These are phyloP conservation scores for Rhopalosiphum padi DNA, from an alignment of 1,140 invertebrate genomes.

Conservation along the genomic window DNA sequence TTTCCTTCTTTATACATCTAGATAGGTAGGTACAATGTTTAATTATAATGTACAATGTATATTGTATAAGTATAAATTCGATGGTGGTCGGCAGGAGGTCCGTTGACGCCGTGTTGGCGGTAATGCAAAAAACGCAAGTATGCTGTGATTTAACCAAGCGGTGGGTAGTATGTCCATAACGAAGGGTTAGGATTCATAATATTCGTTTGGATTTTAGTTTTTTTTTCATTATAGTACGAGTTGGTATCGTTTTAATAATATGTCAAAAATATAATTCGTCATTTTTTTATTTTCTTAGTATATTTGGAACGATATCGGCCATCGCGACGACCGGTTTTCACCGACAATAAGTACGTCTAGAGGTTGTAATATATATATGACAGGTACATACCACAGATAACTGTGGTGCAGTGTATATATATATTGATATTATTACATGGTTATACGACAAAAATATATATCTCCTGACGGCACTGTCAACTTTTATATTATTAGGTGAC, in stretches of 20 bases:
- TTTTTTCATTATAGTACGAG: not conserved
- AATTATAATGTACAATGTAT: not conserved
- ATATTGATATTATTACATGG: not conserved
- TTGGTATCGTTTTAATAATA: not conserved
- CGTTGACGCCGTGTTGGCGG: not conserved
- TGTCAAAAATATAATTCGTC: slow-evolving; percentile 15
- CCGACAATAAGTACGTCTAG: not conserved
- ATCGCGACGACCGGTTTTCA: not conserved
- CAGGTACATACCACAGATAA: not conserved
- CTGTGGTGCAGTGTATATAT: not conserved
- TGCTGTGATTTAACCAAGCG: not conserved
- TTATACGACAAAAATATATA: not conserved
- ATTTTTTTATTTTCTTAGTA: not conserved
- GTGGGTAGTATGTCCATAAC: not conserved
- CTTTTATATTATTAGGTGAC: not conserved
- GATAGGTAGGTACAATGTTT: not conserved
- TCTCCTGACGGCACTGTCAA: not conserved
- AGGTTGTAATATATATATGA: slow-evolving; percentile 7
- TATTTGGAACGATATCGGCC: not conserved
- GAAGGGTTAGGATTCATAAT: not conserved
- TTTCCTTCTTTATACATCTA: not conserved
- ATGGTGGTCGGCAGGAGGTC: not conserved
- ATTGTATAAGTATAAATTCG: not conserved
- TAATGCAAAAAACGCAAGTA: not conserved
- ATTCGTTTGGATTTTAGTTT: not conserved